Evolutionary conservation across 2,113 vertebrate genomes (phyloP), one percentile per base, ranked within the genome.

Genomic region (Oreochromis aureus): DNA sequence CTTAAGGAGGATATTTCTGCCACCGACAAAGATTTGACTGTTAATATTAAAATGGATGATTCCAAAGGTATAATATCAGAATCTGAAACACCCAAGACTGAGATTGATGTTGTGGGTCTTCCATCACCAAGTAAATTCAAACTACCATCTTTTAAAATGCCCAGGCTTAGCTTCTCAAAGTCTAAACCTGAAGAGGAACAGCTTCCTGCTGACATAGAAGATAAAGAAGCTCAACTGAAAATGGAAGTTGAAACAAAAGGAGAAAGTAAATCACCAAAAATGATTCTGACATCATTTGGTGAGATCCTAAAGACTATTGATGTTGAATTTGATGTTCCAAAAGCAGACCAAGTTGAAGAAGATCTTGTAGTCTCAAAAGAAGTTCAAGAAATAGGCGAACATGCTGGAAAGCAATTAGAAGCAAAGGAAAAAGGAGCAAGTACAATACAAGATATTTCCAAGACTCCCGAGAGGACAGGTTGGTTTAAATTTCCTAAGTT

Each of bases 401-500:
- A 51, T 7, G 12, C 19, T 51, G 86, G 24, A 87, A 85, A 93
- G 19, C 15, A 83, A 55, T 24, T 15, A 46, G 81, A 92, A 51
- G 7, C 19, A 84, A 85, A 87, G 8, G 83, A 83, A 86, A 89
- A 89, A 55, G 89, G 93, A 81, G 53, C 73, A 76, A 83, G 58
- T 10, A 63, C 32, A 24, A 89, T 86, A 12, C 89, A 91, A 87
- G 93, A 95, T 9, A 27, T 87, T 18, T 16, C 56, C 10, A 93
- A 90, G 92, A 95, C 94, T 90, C 83, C 93, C 6, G 95, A 96
- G 54, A 94, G 73, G 79, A 92, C 91, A 8, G 82, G 94, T 15
- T 96, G 96, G 96, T 96, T 97, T 82, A 95, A 89, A 82, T 96
- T 96, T 88, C 95, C 96, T 11, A 94, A 56, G 84, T 95, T 96